Evolutionary conservation across 2,113 vertebrate genomes (phyloP).

Genomic region (Syngnathoides biaculeatus): DNA sequence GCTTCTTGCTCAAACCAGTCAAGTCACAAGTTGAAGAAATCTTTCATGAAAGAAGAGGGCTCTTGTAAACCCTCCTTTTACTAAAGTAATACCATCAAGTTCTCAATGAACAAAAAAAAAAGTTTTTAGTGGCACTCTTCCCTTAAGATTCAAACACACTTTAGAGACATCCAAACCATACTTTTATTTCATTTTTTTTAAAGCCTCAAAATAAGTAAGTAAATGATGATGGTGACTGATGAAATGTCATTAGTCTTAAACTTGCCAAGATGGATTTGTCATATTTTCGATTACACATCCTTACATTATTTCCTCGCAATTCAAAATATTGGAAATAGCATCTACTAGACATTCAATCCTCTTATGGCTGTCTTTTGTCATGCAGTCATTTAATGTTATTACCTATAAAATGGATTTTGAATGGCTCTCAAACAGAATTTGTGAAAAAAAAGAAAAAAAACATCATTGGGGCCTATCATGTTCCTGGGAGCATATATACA

Average conservation of each 20-base stretch:
- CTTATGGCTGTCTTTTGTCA: constrained; percentile 8
- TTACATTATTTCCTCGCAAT: background rate
- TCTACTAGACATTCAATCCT: constrained; percentile 24
- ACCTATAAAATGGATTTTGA: constrained; percentile 28
- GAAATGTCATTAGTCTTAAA: constrained; percentile 39
- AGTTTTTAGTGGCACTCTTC: no score
- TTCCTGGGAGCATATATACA: constrained; percentile 15
- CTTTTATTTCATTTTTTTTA: no score
- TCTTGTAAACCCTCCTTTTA: background rate
- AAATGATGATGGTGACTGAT: background rate
- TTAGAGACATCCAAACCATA: background rate
- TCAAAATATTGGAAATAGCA: constrained; percentile 16
- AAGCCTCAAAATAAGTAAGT: no score
- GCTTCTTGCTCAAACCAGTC: background rate
- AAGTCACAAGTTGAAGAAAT: background rate
- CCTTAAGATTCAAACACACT: background rate
- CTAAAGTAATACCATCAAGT: background rate
- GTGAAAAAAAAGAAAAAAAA: no score
- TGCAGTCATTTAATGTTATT: constrained; percentile 29
- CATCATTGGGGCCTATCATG: constrained; percentile 19
- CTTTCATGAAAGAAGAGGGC: background rate
- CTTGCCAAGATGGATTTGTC: background rate
- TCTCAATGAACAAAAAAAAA: no score
- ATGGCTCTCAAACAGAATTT: constrained; percentile 29
- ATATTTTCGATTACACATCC: constrained; percentile 24